Percentiles rank a stretch among this genome's conserved stretches.
phyloP scores from a whole-genome alignment of 2,113 vertebrate genomes.

The Pachypanchax playfairii region DNA sequence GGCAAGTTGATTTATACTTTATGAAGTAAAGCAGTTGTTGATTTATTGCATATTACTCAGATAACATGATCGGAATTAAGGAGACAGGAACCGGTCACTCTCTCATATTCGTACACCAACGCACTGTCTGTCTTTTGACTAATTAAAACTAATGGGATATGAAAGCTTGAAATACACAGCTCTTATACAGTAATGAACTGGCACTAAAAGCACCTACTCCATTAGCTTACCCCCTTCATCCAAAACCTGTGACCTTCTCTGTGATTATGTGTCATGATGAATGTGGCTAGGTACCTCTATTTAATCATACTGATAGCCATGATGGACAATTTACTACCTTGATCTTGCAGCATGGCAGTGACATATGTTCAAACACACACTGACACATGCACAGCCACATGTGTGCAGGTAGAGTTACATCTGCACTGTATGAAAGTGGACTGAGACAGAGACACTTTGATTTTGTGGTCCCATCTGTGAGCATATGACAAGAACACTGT shows the following conservation, averaged over 20 bases:
- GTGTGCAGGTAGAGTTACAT: conserved; percentile 1
- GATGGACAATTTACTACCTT: conserved; percentile 70
- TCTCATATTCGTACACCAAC: background rate
- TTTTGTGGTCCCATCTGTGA: background rate
- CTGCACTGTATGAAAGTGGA: background rate
- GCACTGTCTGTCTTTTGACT: conserved; percentile 10
- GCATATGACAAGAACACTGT: conserved; percentile 1
- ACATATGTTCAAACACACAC: conserved; percentile 60
- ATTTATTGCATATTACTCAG: conserved; percentile 5
- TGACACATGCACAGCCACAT: conserved; percentile 7
- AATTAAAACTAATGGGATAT: conserved; percentile 17
- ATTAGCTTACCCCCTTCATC: conserved; percentile 49
- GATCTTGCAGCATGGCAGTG: conserved; percentile 63
- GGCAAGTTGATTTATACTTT: background rate
- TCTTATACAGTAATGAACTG: conserved; percentile 32
- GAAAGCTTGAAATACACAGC: conserved; percentile 23
- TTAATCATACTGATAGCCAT: conserved; percentile 74
- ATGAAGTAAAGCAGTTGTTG: conserved; percentile 1
- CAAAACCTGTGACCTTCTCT: conserved; percentile 60
- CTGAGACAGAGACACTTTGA: background rate
- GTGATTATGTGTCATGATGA: conserved; percentile 74
- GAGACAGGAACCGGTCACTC: background rate
- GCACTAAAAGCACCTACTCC: conserved; percentile 34
- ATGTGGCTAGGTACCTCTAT: conserved; percentile 64
- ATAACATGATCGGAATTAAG: conserved; percentile 4